phyloP scores from a whole-genome alignment of 2,797 vertebrate genomes.

The Lerista edwardsae region DNA sequence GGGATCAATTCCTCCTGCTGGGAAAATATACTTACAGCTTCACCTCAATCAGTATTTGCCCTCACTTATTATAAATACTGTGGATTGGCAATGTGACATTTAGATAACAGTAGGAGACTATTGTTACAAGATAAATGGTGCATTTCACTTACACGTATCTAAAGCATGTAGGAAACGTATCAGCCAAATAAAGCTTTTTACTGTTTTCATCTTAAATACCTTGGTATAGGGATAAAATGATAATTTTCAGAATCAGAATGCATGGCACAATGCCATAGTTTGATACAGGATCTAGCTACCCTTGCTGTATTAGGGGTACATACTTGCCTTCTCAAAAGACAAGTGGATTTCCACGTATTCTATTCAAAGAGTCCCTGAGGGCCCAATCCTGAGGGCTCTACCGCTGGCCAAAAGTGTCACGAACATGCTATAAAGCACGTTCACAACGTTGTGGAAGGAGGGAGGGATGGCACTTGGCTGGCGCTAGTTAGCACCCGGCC shows the following conservation, averaged over 20 bases:
- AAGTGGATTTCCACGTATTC: no score
- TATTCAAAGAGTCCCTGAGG: no score
- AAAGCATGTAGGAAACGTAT: constrained; percentile 20
- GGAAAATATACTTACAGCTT: constrained; percentile 22
- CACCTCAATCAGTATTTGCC: constrained; percentile 3
- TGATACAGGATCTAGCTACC: not conserved
- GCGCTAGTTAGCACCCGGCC: no score
- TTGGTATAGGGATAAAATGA: not conserved
- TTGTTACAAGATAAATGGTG: not conserved
- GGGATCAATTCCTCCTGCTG: constrained; percentile 22
- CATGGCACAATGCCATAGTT: not conserved
- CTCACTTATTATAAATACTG: constrained; percentile 33
- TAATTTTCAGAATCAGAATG: not conserved
- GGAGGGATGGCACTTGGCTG: no score
- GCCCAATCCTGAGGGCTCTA: no score
- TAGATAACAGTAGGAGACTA: constrained; percentile 1
- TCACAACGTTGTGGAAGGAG: no score
- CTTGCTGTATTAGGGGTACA: not conserved
- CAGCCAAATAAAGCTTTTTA: not conserved
- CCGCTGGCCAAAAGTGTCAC: no score
- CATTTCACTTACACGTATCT: constrained; percentile 24
- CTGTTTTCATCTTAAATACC: not conserved
- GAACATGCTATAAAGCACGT: no score
- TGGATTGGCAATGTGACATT: constrained; percentile 1
- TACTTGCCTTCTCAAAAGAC: no score